Base-by-base conservation (phyloP, 2,113 vertebrate genomes). In the Poeciliopsis occidentalis region DNA sequence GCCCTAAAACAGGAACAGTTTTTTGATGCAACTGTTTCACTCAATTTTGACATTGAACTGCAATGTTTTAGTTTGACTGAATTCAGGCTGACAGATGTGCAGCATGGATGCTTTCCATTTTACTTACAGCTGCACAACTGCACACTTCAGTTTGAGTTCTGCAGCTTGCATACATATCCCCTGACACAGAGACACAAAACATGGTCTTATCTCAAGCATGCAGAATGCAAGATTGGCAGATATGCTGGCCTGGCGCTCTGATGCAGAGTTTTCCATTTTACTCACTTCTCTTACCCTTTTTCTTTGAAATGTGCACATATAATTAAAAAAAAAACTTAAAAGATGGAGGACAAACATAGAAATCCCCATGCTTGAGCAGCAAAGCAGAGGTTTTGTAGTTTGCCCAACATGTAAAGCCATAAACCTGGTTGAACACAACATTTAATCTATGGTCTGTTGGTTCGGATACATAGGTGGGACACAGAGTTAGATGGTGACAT, bases 31-130 rank as follows among this genome's bases (percentile, higher is more conserved):
- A 69, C 65, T 69, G 37, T 51, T 86, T 71, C 11, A 61, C 63
- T 29, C 3, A 26, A 70, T 66, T 32, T 79, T 44, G 60, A 73
- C 34, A 15, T 8, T 64, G 12, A 65, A 64, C 37, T 71, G 54
- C 61, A 44, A 0, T 12, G 57, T 72, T 79, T 61, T 12, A 22
- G 65, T 15, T 24, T 83, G 31, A 61, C 12, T 71, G 27, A 64
- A 32, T 75, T 78, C 60, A 34, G 68, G 44, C 24, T 78, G 89
- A 87, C 87, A 76, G 79, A 81, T 87, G 76, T 89, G 88, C 87
- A 71, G 60, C 69, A 12, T 89, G 77, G 64, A 71, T 69, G 75
- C 8, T 85, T 81, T 87, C 63, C 31, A 76, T n/a, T 0, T 10
- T 26, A 54, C 12, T 37, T 37, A 67, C 19, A 8, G 61, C 39